phyloP scores from a whole-genome alignment of 1,140 invertebrate species.

The Lucilia cuprina region DNA sequence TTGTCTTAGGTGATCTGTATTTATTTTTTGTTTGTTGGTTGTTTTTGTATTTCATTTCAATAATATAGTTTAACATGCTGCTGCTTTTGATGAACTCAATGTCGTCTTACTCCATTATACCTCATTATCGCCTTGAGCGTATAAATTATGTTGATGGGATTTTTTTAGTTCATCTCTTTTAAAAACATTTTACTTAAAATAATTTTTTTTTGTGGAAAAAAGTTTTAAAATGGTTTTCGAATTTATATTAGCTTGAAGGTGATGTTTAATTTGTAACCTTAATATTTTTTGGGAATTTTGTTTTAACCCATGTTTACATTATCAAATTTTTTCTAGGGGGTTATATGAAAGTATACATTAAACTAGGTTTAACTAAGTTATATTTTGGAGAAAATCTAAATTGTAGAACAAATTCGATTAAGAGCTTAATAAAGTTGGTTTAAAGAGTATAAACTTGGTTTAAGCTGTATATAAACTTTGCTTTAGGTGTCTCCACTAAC shows the following conservation, averaged over 20 bases:
- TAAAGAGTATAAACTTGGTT: no score
- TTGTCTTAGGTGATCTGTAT: background rate
- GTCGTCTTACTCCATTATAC: constrained; percentile 56
- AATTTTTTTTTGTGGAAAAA: background rate
- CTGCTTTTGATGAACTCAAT: constrained; percentile 38
- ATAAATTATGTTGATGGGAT: constrained; percentile 62
- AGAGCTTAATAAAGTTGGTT: no score
- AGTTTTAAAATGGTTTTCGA: background rate
- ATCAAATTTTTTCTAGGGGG: background rate
- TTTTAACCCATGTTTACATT: background rate
- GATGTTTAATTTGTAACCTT: background rate
- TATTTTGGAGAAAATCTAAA: no score
- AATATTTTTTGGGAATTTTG: background rate
- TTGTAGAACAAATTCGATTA: no score
- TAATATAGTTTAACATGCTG: background rate
- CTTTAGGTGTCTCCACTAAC: no score
- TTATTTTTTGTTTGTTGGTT: background rate
- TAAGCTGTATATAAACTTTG: no score
- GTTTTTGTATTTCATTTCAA: background rate
- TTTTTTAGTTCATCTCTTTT: constrained; percentile 36
- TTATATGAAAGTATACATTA: background rate
- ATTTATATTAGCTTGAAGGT: background rate
- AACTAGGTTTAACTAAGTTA: no score
- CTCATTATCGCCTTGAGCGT: constrained; percentile 61
- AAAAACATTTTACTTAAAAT: background rate